A percentile compares a stretch with the other conserved stretches of the same genome.
These are phyloP conservation scores for Myodes glareolus DNA, from an alignment of 2,113 vertebrate species.

Conservation along the genomic window DNA sequence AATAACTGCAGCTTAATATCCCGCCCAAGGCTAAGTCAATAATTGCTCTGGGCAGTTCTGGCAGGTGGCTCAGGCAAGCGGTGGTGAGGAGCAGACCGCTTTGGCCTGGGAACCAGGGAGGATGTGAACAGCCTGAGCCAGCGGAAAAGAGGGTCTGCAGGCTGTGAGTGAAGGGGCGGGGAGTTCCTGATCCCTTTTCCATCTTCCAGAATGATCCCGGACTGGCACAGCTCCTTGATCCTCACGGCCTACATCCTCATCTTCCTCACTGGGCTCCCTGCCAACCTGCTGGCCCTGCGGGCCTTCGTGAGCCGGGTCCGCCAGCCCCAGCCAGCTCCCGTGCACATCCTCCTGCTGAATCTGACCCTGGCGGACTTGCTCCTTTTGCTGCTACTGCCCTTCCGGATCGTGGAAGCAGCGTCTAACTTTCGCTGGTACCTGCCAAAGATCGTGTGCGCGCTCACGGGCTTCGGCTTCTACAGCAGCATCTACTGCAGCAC, in stretches of 20 bases:
- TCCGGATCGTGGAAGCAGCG: conserved; percentile 90
- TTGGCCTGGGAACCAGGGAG: neutral
- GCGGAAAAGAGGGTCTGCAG: neutral
- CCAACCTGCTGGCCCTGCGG: conserved; percentile 91
- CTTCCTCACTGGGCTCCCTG: conserved; percentile 90
- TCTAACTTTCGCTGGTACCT: conserved; percentile 86
- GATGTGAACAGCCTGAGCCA: neutral
- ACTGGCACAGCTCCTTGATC: conserved; percentile 79
- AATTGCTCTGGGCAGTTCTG: conserved; percentile 77
- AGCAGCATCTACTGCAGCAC: conserved; percentile 94
- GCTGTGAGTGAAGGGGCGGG: neutral
- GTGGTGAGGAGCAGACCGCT: neutral
- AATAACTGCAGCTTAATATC: conserved; percentile 67
- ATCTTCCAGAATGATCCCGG: neutral
- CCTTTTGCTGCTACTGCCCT: conserved; percentile 92
- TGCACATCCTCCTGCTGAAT: conserved; percentile 94
- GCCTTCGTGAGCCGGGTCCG: conserved; percentile 88
- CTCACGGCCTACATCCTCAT: conserved; percentile 90
- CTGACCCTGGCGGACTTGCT: conserved; percentile 92
- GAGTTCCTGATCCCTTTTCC: neutral
- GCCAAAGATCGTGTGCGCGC: conserved; percentile 85
- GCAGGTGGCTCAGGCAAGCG: conserved; percentile 69
- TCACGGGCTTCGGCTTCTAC: conserved; percentile 91
- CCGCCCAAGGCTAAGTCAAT: conserved; percentile 80
- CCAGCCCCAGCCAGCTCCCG: conserved; percentile 84